Conservation (phyloP, 2,888 invertebrate species). For the Agrenia bidenticulata region DNA sequence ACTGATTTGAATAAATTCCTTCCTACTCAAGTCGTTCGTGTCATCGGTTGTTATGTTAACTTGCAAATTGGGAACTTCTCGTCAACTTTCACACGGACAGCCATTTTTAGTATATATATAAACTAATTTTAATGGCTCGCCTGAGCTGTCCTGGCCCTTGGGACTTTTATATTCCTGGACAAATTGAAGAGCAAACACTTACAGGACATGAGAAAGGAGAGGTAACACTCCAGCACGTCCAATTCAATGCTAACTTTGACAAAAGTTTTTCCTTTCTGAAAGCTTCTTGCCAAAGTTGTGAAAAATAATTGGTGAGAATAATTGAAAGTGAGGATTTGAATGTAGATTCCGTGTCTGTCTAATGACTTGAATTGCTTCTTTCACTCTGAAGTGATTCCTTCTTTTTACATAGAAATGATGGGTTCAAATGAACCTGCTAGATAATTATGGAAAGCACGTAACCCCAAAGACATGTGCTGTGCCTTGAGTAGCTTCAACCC, state of each 20-base stretch:
- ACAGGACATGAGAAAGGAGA: background rate
- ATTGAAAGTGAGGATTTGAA: conserved; percentile 1
- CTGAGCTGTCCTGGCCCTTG: too few species aligned
- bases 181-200: background rate
- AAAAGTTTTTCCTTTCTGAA: background rate
- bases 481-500: too few species aligned
- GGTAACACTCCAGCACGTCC: background rate
- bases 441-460: too few species aligned
- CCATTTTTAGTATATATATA: too few species aligned
- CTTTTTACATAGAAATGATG: background rate
- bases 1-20: too few species aligned
- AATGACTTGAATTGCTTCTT: conserved; percentile 14
- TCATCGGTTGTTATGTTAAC: too few species aligned
- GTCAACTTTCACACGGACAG: too few species aligned
- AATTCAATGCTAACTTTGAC: background rate
- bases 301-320: conserved; percentile 1
- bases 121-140: too few species aligned
- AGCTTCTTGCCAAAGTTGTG: background rate
- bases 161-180: too few species aligned
- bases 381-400: conserved; percentile 1
- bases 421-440: background rate
- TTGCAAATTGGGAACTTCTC: too few species aligned
- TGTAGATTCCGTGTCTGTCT: conserved; percentile 11
- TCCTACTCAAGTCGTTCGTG: too few species aligned
- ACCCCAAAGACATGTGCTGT: too few species aligned